phyloP scores from a whole-genome alignment of 2,113 vertebrate genomes.

The human region DNA sequence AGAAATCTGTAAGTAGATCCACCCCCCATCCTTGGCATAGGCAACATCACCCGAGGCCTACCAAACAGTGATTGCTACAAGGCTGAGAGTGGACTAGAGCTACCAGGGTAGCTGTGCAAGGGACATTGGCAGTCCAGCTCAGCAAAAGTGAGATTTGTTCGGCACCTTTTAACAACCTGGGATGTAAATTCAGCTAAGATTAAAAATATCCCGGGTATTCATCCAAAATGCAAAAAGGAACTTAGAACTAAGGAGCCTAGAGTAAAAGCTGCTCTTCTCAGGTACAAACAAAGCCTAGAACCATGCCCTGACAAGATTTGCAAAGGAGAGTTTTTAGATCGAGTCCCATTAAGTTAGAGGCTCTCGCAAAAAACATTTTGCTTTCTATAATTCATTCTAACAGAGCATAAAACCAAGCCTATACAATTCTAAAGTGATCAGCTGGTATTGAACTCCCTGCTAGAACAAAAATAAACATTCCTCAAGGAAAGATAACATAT shows the following conservation, averaged over 20 bases:
- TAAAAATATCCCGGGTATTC: background rate
- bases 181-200: background rate
- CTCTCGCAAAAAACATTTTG: background rate
- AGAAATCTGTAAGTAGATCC: background rate
- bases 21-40: background rate
- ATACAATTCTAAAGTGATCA: background rate
- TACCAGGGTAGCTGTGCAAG: background rate
- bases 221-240: background rate
- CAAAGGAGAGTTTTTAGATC: background rate
- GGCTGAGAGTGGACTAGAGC: background rate
- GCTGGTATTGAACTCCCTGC: background rate
- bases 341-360: background rate
- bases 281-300: background rate
- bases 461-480: background rate
- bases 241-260: background rate
- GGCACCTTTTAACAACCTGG: background rate
- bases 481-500: background rate
- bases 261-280: background rate
- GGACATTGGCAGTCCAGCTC: background rate
- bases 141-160: background rate
- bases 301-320: background rate
- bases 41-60: background rate
- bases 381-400: background rate
- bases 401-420: background rate
- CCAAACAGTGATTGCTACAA: background rate